These are phyloP conservation scores for Trichopoda pennipes DNA, from an alignment of 2,888 invertebrate species.

Conservation along the genomic window DNA sequence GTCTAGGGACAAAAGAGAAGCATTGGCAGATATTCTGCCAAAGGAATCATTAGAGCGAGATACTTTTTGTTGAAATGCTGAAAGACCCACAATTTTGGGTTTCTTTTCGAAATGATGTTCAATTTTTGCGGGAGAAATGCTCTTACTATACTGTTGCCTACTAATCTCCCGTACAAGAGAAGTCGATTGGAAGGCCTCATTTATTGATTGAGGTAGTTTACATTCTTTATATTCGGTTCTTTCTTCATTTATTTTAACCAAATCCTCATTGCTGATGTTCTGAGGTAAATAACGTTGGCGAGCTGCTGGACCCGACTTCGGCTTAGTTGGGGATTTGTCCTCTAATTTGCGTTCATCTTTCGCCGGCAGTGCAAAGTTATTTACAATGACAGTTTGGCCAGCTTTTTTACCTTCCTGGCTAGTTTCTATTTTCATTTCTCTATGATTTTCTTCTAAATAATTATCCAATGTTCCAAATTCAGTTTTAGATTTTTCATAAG, in stretches of 20 bases:
- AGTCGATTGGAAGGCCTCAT: constrained; percentile 78
- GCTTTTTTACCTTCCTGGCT: constrained; percentile 83
- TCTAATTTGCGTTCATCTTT: constrained; percentile 51
- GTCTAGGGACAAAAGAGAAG: constrained; percentile 73
- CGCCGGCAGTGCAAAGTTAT: constrained; percentile 69
- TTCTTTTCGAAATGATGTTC: constrained; percentile 78
- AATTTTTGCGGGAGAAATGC: constrained; percentile 35
- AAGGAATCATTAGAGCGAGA: constrained; percentile 80
- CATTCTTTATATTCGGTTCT: constrained; percentile 60
- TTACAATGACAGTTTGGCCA: constrained; percentile 79
- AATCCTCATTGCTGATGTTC: constrained; percentile 80
- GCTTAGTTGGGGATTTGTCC: constrained; percentile 70
- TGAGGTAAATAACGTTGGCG: constrained; percentile 83
- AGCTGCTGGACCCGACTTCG: constrained; percentile 82
- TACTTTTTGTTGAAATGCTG: constrained; percentile 83
- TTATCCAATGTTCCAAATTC: constrained; percentile 74
- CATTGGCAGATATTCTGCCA: constrained; percentile 73
- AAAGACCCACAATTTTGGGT: constrained; percentile 82
- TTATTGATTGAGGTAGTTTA: constrained; percentile 72
- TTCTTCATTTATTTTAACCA: constrained; percentile 29
- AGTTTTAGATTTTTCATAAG: constrained; percentile 71
- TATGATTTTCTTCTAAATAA: constrained; percentile 75
- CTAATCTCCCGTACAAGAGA: constrained; percentile 76
- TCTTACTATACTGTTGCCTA: constrained; percentile 59
- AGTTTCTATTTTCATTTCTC: constrained; percentile 81